Percentiles rank a stretch among this genome's conserved stretches.
These are phyloP conservation scores for Enteromius argenteus DNA, from an alignment of 2,797 vertebrate species.

Conservation along the genomic window DNA sequence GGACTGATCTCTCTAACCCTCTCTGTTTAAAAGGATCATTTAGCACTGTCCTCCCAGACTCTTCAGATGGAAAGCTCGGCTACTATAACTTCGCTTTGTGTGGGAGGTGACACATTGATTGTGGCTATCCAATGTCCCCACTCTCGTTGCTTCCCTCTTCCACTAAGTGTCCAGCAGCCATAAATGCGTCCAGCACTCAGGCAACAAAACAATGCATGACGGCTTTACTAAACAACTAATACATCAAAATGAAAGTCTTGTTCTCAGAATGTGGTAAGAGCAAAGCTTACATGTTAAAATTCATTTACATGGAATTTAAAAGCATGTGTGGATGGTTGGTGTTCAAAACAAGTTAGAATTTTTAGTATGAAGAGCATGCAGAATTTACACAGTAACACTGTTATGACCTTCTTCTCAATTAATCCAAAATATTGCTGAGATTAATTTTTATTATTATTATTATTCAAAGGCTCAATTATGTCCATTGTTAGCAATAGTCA, in stretches of 20 bases:
- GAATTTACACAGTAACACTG: background rate
- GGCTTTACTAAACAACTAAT: conserved; percentile 5
- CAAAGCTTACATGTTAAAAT: background rate
- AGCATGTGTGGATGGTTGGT: background rate
- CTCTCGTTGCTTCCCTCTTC: conserved; percentile 24
- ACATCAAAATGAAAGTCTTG: background rate
- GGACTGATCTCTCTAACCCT: conserved; percentile 42
- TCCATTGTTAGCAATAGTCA: background rate
- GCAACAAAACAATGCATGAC: conserved; percentile 11
- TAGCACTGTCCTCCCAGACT: conserved; percentile 44
- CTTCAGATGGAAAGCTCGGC: conserved; percentile 16
- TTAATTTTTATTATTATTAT: background rate
- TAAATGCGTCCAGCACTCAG: conserved; percentile 19
- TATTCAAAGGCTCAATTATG: background rate
- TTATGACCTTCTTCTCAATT: background rate
- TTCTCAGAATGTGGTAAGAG: background rate
- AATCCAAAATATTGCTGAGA: background rate
- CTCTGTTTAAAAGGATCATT: conserved; percentile 50
- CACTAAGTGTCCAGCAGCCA: conserved; percentile 40
- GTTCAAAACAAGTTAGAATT: background rate
- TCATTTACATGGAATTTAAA: background rate
- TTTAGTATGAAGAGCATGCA: background rate
- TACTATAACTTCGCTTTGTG: conserved; percentile 26
- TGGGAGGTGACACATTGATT: conserved; percentile 39
- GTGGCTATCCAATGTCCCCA: conserved; percentile 22